Conservation (phyloP, 2,113 vertebrate species). For the Morphnarchus princeps region DNA sequence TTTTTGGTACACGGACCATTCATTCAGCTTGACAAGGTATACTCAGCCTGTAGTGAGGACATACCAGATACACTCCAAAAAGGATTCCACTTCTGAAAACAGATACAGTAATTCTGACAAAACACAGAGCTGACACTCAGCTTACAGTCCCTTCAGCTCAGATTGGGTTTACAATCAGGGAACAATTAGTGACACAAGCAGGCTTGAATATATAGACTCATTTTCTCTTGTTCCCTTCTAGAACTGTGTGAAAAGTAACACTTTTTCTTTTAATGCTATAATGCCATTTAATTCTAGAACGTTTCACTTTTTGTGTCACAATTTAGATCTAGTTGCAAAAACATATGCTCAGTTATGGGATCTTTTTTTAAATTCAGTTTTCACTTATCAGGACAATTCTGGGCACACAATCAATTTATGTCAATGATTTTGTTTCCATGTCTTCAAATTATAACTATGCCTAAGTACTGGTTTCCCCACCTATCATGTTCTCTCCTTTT, state of each 20-base stretch:
- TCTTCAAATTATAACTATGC: not conserved
- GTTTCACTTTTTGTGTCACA: not conserved
- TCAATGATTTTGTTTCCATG: not conserved
- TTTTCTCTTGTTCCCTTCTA: not conserved
- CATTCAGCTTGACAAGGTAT: not conserved
- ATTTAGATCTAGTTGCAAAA: not conserved
- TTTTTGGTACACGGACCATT: not conserved
- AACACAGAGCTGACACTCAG: not conserved
- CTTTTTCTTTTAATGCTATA: not conserved
- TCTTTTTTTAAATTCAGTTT: not conserved
- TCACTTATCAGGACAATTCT: not conserved
- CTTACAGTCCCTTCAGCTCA: not conserved
- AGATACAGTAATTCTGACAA: not conserved
- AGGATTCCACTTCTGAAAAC: not conserved
- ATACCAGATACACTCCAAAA: not conserved
- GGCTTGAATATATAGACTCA: not conserved
- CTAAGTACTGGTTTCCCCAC: not conserved
- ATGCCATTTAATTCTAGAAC: not conserved
- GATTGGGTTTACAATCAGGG: not conserved
- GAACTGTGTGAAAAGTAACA: not conserved
- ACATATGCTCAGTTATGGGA: not conserved
- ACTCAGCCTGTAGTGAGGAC: not conserved
- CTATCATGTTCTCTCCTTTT: not conserved
- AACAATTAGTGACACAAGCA: not conserved
- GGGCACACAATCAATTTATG: not conserved